Base-by-base conservation (phyloP, 1,140 invertebrate species). In the Aphelinus certus region DNA sequence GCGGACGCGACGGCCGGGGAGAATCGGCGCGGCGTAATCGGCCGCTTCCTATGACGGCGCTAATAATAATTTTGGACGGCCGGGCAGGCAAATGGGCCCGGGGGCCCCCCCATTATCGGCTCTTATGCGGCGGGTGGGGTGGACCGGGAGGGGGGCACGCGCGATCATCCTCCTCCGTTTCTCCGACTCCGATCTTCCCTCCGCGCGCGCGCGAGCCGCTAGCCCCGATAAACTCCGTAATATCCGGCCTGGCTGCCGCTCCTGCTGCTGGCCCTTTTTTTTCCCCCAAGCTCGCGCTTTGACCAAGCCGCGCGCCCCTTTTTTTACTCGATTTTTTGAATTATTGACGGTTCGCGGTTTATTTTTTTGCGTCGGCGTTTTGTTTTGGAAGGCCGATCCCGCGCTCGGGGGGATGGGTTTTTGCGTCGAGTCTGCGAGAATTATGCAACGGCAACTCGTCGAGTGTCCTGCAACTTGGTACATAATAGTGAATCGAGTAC, bases 51-150 rank as follows among this genome's bases (percentile, higher is more conserved):
- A 61, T 45, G 42, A 3, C 43, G 69, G 69, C 64, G 56, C 71
- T 73, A 73, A 67, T 73, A 73, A 73, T 73, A 66, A 73, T 73
- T 73, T 73, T 73, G 56, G 49, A 66, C 56, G 51, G 26, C 47
- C 9, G 51, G 61, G 61, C 45, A 65, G 10, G 45, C n/a, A 65
- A 64, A 61, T 58, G 77, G 75, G 76, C 73, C 80, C 73, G 73
- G 58, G 72, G 74, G 77, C 77, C 26, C 78, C 78, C 73, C 83
- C 77, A 85, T 85, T 84, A 85, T 83, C 83, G 83, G 83, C 82
- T 79, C 79, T 80, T 78, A 80, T 84, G 26, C 26, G 26, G 26
- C 26, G 26, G 26, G 26, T 26, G 26, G 26, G 26, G 26, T 26
- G 26, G 26, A 26, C 26, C 26, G 26, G 26, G 26, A 26, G 26